These are phyloP conservation scores for Alviniconcha marisindica DNA, from an alignment of 1,140 invertebrate species.

Conservation along the genomic window DNA sequence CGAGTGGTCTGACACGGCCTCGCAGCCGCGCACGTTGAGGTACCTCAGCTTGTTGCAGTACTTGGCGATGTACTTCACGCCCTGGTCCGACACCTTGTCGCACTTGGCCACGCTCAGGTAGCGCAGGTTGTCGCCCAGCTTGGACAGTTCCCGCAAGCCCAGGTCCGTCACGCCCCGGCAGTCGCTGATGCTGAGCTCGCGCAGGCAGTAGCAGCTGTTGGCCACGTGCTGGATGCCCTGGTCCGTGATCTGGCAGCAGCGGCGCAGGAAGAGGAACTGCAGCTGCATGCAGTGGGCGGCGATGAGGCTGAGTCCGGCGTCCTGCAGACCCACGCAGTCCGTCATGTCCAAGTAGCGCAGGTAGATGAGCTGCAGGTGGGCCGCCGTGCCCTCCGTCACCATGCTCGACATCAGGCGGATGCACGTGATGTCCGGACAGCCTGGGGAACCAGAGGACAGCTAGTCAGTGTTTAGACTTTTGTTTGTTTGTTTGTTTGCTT, in stretches of 20 bases:
- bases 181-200: slow-evolving; percentile 93
- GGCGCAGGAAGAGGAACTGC: slow-evolving; percentile 90
- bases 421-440: slow-evolving; percentile 84
- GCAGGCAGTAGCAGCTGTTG: slow-evolving; percentile 85
- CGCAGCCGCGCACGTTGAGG: slow-evolving; percentile 92
- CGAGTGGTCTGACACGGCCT: slow-evolving; percentile 92
- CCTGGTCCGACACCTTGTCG: slow-evolving; percentile 92
- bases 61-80: slow-evolving; percentile 90
- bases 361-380: slow-evolving; percentile 72
- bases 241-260: slow-evolving; percentile 81
- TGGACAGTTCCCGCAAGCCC: slow-evolving; percentile 91
- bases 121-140: slow-evolving; percentile 87
- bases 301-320: slow-evolving; percentile 87
- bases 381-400: slow-evolving; percentile 73
- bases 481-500: too few relatives aligned
- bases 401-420: slow-evolving; percentile 78
- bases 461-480: neutral
- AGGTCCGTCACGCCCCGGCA: slow-evolving; percentile 93
- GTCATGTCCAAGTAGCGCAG: slow-evolving; percentile 81
- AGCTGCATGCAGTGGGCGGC: slow-evolving; percentile 91
- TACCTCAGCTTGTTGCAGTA: slow-evolving; percentile 93
- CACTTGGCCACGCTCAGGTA: slow-evolving; percentile 95
- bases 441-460: slow-evolving; percentile 73
- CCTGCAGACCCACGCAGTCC: slow-evolving; percentile 89
- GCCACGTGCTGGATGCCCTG: slow-evolving; percentile 82